Conservation (phyloP, 2,113 vertebrate genomes). For the Xyliphius kryptos region DNA sequence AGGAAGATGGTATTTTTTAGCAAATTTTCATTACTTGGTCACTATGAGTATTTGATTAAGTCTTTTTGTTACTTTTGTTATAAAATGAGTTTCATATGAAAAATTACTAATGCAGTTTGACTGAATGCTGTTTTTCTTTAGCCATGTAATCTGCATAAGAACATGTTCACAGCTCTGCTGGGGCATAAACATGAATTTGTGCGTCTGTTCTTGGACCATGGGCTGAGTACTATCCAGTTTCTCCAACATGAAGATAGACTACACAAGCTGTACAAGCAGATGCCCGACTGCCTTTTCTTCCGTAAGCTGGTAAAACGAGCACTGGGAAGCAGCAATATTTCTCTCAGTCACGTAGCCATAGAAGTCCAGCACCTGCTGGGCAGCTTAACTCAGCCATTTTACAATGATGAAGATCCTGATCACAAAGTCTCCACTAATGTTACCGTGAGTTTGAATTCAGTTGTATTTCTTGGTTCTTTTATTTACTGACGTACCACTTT, state of each 20-base stretch:
- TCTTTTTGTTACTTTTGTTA: background rate
- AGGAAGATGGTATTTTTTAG: background rate
- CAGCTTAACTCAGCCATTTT: constrained; percentile 73
- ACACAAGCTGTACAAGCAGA: constrained; percentile 72
- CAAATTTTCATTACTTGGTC: background rate
- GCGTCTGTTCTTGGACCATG: constrained; percentile 85
- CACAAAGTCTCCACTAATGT: background rate
- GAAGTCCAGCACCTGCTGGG: constrained; percentile 82
- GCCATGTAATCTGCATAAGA: constrained; percentile 79
- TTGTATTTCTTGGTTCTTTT: too few relatives aligned
- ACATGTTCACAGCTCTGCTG: constrained; percentile 82
- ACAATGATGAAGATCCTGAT: constrained; percentile 50
- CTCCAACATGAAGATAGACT: constrained; percentile 69
- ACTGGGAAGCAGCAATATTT: constrained; percentile 49
- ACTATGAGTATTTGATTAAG: background rate
- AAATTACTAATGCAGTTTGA: too few relatives aligned
- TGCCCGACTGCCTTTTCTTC: constrained; percentile 75
- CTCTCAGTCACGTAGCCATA: constrained; percentile 71
- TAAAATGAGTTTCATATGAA: background rate
- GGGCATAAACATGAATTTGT: constrained; percentile 86
- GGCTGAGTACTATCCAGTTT: constrained; percentile 76
- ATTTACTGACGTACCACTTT: too few relatives aligned
- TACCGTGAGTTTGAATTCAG: constrained; percentile 13
- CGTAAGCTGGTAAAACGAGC: constrained; percentile 73
- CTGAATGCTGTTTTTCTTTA: constrained; percentile 47